phyloP scores from a whole-genome alignment of 2,113 vertebrate species.

The Edolisoma coerulescens region DNA sequence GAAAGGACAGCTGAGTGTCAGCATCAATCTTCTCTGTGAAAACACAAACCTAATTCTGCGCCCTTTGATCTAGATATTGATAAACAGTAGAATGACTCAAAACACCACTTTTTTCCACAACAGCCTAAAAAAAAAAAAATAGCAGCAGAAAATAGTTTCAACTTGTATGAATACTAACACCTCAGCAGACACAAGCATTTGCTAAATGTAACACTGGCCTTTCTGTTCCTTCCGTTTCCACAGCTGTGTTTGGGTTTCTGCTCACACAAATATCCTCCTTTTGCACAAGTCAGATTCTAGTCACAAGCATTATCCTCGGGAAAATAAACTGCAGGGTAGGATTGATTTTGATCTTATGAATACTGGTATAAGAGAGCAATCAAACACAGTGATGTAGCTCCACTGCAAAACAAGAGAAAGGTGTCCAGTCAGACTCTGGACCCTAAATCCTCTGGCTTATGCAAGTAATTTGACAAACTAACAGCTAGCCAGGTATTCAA shows the following conservation, averaged over 20 bases:
- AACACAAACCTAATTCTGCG: slow-evolving; percentile 51
- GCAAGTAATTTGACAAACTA: not conserved
- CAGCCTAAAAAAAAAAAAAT: not conserved
- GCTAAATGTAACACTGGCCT: not conserved
- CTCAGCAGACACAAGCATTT: not conserved
- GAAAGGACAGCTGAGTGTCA: slow-evolving; percentile 57
- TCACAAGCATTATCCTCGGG: not conserved
- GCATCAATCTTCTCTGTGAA: slow-evolving; percentile 59
- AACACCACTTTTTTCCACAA: slow-evolving; percentile 31
- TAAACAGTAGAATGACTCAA: slow-evolving; percentile 34
- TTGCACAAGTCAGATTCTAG: not conserved
- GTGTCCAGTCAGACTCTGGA: not conserved
- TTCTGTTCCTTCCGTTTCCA: not conserved
- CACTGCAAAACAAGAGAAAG: not conserved
- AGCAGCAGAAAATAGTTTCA: not conserved
- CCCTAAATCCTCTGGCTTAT: not conserved
- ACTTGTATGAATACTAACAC: not conserved
- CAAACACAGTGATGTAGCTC: not conserved
- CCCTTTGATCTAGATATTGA: slow-evolving; percentile 61
- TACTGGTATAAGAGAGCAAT: not conserved
- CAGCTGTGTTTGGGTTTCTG: not conserved
- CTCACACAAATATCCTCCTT: not conserved
- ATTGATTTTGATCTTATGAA: not conserved
- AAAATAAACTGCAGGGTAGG: not conserved
- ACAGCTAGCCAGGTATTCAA: not conserved